Conservation (phyloP, 2,888 invertebrate genomes). For the Imbricaverruca yamaguchii region DNA sequence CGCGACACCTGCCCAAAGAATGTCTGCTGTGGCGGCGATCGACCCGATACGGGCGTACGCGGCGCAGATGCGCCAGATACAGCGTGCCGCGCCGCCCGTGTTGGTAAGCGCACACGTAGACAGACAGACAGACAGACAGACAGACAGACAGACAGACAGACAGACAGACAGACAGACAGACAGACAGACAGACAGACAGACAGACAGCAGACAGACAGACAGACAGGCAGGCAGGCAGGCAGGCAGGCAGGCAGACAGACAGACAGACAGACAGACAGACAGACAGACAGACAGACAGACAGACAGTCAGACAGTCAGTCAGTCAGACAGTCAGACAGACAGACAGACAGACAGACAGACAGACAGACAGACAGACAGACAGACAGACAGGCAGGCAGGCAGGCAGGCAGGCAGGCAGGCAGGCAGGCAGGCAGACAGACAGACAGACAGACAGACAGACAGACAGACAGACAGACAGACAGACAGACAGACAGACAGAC, state of each 20-base stretch:
- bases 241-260: constrained; percentile 21
- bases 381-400: no score
- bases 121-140: constrained; percentile 20
- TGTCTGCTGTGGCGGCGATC: neutral
- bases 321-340: neutral
- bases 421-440: no score
- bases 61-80: neutral
- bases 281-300: no score
- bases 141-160: constrained; percentile 23
- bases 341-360: constrained; percentile 25
- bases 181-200: no score
- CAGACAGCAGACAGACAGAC: constrained; percentile 23
- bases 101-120: no score
- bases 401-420: no score
- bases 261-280: no score
- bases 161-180: no score
- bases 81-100: neutral
- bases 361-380: no score
- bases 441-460: constrained; percentile 26
- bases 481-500: no score
- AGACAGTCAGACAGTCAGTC: no score
- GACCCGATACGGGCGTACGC: neutral
- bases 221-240: no score
- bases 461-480: neutral
- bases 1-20: neutral